Base-by-base conservation (phyloP, 2,797 vertebrate genomes). In the Spinus olivaceus region DNA sequence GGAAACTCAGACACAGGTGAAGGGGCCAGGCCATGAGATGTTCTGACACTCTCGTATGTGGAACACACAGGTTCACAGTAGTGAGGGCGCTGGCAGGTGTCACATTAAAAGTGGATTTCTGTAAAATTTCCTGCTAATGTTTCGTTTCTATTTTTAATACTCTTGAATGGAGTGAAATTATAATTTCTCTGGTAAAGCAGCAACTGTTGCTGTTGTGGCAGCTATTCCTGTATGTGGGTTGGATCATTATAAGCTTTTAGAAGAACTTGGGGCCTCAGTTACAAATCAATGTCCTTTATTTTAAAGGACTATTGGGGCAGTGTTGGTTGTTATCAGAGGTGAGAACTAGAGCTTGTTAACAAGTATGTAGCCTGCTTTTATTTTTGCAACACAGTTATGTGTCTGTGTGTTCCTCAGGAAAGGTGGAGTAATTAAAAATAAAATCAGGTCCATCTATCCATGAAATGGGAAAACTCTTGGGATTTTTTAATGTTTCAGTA, bases 1-100 rank as follows among this genome's bases (percentile, higher is more conserved):
- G 99, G 95, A 99, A 99, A 76, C 98, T 98, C 70, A 97, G 98
- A 72, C 98, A 98, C 97, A 98, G 98, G 98, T 98, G 96, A 97
- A 28, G 41, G 24, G 46, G 28, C 41, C 49, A 64, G 42, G 22
- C 57, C 70, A 22, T 23, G 61, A 71, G 46, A 35, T 50, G 28
- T 65, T 95, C 72, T 83, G 44, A 53, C 46, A 63, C 14, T 32
- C 12, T 83, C 2, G 0, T 46, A 0, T 42, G 0, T 71, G 70
- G 63, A 39, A 15, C 24, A 10, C 10, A 3, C 4, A 41, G 59
- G 25, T 19, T 86, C 42, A 6, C 8, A 46, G 42, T 13, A 78
- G 35, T 16, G 41, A 90, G 57, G 41, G 49, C 23, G 19, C 37
- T 51, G 44, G 44, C 35, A 85, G 30, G 39, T 83, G 27, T 14